Evolutionary conservation across 2,888 invertebrate genomes (phyloP).

Genomic region (Gari tellinella): DNA sequence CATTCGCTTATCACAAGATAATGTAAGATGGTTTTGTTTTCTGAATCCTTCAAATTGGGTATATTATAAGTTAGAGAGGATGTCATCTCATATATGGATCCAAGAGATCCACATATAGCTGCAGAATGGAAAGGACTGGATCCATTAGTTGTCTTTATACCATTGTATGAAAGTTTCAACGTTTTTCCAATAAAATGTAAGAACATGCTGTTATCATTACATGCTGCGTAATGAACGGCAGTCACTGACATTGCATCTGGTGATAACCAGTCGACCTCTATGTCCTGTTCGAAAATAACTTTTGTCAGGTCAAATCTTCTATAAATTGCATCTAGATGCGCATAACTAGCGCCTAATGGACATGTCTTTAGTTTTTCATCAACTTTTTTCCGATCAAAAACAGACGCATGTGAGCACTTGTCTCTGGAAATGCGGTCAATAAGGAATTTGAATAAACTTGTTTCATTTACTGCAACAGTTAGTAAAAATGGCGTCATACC

Average conservation of each 20-base stretch:
- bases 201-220: neutral
- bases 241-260: neutral
- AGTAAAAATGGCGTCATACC: constrained; percentile 8
- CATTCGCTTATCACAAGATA: neutral
- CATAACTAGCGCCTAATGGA: constrained; percentile 9
- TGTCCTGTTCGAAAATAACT: neutral
- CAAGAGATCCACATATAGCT: neutral
- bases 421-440: neutral
- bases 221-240: constrained; percentile 10
- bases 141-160: neutral
- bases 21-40: constrained; percentile 6
- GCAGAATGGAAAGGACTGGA: constrained; percentile 18
- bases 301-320: constrained; percentile 11
- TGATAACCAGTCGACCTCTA: constrained; percentile 1
- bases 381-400: too few species aligned
- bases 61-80: neutral
- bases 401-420: too few species aligned
- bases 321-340: constrained; percentile 17
- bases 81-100: neutral
- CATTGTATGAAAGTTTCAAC: neutral
- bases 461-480: constrained; percentile 4
- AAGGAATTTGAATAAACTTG: constrained; percentile 2
- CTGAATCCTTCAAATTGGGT: constrained; percentile 1
- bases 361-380: neutral
- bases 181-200: neutral